Conservation (phyloP, 2,888 invertebrate genomes). For the Urechis unicinctus region DNA sequence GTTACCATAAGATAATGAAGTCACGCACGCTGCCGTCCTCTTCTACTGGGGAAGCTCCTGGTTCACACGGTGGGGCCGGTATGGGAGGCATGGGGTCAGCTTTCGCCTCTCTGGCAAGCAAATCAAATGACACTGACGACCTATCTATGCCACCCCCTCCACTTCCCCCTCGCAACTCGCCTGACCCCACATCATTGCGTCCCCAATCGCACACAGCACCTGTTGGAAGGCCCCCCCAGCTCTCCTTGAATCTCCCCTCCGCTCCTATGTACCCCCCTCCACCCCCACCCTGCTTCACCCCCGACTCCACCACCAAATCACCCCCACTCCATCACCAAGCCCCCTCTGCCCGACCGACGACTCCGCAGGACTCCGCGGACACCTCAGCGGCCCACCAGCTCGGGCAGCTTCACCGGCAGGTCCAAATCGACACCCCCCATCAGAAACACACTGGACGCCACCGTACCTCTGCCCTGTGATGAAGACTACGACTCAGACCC, state of each 20-base stretch:
- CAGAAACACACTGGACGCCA: not conserved
- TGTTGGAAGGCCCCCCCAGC: not conserved
- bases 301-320: not conserved
- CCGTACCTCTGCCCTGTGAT: slow-evolving; percentile 1
- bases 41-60: no score
- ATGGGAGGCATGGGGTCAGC: not conserved
- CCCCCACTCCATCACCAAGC: not conserved
- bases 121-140: not conserved
- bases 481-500: slow-evolving; percentile 12
- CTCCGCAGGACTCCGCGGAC: not conserved
- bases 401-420: not conserved
- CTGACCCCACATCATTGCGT: no score
- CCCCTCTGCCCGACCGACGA: slow-evolving; percentile 13
- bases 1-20: slow-evolving; percentile 38
- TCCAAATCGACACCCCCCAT: slow-evolving; percentile 17
- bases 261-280: not conserved
- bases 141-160: not conserved
- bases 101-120: not conserved
- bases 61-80: no score
- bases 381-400: slow-evolving; percentile 3
- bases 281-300: no score
- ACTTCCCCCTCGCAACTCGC: no score
- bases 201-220: not conserved
- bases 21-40: not conserved
- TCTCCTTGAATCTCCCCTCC: not conserved